Evolutionary conservation across 1,140 invertebrate genomes (phyloP).

Genomic region (Tetramorium simillimum): DNA sequence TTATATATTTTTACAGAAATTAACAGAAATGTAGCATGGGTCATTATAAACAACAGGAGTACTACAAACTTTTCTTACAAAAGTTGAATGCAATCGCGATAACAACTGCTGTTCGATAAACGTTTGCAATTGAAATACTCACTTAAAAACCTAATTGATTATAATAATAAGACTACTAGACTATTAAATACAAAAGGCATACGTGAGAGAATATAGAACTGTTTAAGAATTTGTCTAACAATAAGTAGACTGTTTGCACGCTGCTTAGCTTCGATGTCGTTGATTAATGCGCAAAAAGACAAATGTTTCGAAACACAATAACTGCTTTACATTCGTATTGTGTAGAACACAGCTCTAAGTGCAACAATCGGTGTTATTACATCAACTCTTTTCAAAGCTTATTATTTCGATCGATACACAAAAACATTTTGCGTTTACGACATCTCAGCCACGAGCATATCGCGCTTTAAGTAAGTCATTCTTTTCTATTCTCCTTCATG

Average conservation of each 20-base stretch:
- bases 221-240: not conserved
- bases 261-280: not conserved
- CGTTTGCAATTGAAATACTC: not conserved
- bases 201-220: not conserved
- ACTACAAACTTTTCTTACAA: not conserved
- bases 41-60: not conserved
- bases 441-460: not conserved
- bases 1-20: not conserved
- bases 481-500: not conserved
- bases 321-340: not conserved
- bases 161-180: not conserved
- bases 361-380: not conserved
- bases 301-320: not conserved
- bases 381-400: not conserved
- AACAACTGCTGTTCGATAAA: not conserved
- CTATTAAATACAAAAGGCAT: not conserved
- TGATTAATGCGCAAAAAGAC: not conserved
- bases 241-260: not conserved
- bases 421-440: not conserved
- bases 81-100: not conserved
- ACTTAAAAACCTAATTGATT: not conserved
- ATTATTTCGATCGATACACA: not conserved
- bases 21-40: no score
- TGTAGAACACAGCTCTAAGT: not conserved
- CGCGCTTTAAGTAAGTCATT: constrained; percentile 12